Evolutionary conservation across 2,888 invertebrate species (phyloP).

Genomic region (Mamestra brassicae): DNA sequence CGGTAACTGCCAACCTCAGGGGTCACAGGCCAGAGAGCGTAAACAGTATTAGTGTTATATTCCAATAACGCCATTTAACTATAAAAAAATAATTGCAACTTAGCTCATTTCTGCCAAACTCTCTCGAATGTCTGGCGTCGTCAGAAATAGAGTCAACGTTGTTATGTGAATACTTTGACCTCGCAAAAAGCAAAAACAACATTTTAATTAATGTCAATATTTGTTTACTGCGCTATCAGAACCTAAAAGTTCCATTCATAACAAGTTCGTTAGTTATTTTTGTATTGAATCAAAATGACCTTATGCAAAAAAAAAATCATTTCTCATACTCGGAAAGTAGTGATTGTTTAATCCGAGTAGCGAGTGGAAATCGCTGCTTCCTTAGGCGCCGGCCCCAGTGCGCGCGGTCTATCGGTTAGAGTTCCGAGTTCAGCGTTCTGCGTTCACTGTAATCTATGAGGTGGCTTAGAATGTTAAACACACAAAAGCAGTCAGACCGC

Average conservation of each 20-base stretch:
- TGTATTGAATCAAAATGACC: neutral
- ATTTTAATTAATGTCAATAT: neutral
- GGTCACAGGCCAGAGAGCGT: neutral
- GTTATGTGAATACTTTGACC: neutral
- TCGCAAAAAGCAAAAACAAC: neutral
- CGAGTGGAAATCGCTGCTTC: too few relatives aligned
- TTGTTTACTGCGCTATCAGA: slow-evolving; percentile 13
- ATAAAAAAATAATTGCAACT: slow-evolving; percentile 2
- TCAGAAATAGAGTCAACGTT: neutral
- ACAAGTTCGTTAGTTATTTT: neutral
- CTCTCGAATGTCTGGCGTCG: neutral
- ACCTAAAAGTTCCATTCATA: neutral
- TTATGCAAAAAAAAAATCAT: neutral
- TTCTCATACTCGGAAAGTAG: too few relatives aligned
- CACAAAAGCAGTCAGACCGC: too few relatives aligned
- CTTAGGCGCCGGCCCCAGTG: too few relatives aligned
- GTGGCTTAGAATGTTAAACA: too few relatives aligned
- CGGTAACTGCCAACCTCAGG: neutral
- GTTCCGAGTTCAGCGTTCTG: too few relatives aligned
- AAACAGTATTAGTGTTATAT: neutral
- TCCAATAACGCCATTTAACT: neutral
- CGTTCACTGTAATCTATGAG: too few relatives aligned
- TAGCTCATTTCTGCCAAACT: neutral
- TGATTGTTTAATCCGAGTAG: too few relatives aligned
- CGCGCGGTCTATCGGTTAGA: too few relatives aligned